phyloP scores from a whole-genome alignment of 2,797 vertebrate genomes.

The Paratrypauchen microcephalus region DNA sequence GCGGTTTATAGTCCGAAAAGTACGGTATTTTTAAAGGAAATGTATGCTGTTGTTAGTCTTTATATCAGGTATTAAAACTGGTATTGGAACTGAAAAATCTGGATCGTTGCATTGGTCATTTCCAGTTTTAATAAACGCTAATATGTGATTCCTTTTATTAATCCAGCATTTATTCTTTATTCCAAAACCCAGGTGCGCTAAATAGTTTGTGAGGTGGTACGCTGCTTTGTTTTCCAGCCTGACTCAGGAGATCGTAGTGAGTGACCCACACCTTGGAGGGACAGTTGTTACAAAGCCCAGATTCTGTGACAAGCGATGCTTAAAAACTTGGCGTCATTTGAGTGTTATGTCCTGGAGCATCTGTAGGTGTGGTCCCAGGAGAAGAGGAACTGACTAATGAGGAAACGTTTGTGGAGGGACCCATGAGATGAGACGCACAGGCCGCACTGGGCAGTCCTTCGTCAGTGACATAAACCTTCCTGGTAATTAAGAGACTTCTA shows the following conservation, averaged over 20 bases:
- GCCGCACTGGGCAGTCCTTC: neutral
- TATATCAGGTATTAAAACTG: no score
- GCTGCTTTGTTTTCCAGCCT: neutral
- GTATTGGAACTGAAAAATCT: no score
- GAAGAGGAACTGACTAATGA: slow-evolving; percentile 2
- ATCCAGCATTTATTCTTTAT: no score
- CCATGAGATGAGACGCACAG: neutral
- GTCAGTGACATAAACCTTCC: neutral
- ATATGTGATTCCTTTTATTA: no score
- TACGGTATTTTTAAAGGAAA: no score
- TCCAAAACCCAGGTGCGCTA: no score
- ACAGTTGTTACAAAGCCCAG: neutral
- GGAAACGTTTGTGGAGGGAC: neutral
- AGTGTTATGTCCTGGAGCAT: neutral
- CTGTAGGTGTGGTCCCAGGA: neutral
- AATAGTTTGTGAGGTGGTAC: neutral
- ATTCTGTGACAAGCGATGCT: neutral
- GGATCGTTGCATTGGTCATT: no score
- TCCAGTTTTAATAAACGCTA: no score
- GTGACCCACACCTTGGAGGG: neutral
- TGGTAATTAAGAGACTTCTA: neutral
- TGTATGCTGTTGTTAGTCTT: no score
- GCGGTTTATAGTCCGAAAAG: no score
- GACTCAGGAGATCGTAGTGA: neutral
- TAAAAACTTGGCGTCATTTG: neutral